Base-by-base conservation (phyloP, 2,797 vertebrate species). In the Naso thynnoides region DNA sequence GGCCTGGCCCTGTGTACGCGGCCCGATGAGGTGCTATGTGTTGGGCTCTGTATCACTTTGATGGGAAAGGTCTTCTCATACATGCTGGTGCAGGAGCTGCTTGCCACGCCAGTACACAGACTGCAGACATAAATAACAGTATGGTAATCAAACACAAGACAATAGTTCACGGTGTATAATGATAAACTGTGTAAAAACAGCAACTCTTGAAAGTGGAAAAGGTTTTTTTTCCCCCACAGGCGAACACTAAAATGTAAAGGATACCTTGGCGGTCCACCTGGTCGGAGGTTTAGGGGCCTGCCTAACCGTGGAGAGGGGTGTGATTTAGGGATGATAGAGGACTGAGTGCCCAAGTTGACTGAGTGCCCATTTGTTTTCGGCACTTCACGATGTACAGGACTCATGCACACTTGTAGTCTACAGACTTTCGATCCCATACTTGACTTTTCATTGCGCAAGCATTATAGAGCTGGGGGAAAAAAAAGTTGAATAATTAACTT, bases 61-160 rank as follows among this genome's bases (percentile, higher is more conserved):
- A 97, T 96, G 18, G 97, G 96, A 87, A 98, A 99, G 0, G 94
- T 96, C 83, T 96, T 97, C 86, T 97, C 96, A 78, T 96, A 97
- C 90, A 94, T 88, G 82, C 90, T 94, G 89, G 84, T 90, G 69
- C 84, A 86, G 4, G 88, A 84, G 50, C 69, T 73, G 70, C 76
- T 92, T 61, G 88, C 77, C 0, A 49, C 21, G n/a, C 84, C 88
- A 58, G 78, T 82, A n/a, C 47, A 70, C 5, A 33, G 83, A 78
- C 90, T 93, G 62, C 41, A 70, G 19, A 73, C 57, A 76, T 18
- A 80, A 62, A 69, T 6, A 10, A 71, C 4, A 61, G 41, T 14
- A 24, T 31, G 9, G 3, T 50, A 39, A 52, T 55, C n/a, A 74
- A 76, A 56, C 45, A 74, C 14, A 2, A 47, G 15, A 62, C 41